Conservation (phyloP, 2,797 vertebrate species). For the Danio aesculapii region DNA sequence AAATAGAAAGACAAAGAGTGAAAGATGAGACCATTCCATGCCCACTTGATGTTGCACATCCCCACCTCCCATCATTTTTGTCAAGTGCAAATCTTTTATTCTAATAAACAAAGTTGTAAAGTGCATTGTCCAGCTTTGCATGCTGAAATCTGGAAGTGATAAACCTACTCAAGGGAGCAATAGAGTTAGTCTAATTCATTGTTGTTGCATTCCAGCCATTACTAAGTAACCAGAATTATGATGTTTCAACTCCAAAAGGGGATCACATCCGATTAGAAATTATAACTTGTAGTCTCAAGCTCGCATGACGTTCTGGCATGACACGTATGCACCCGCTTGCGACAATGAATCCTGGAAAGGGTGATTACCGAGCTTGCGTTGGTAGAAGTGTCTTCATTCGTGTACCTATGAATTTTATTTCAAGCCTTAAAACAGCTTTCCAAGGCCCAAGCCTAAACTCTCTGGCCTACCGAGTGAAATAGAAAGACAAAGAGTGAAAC, state of each 20-base stretch:
- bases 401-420: background rate
- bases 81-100: background rate
- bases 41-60: background rate
- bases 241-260: background rate
- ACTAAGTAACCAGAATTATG: background rate
- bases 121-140: background rate
- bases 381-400: background rate
- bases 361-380: background rate
- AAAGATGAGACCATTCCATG: background rate
- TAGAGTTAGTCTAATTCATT: too few relatives aligned
- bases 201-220: background rate
- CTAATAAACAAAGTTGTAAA: background rate
- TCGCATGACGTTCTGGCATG: background rate
- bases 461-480: background rate
- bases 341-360: background rate
- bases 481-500: background rate
- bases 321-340: background rate
- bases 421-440: slow-evolving; percentile 23
- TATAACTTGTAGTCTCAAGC: background rate
- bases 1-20: background rate
- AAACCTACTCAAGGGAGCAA: background rate
- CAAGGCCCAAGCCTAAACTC: slow-evolving; percentile 1
- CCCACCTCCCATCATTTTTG: too few relatives aligned
- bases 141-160: background rate
- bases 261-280: background rate